A percentile compares a stretch with the other conserved stretches of the same genome.
Conservation (phyloP, 35 echinoderm and acorn worm genomes). For the Amphiura filiformis region DNA sequence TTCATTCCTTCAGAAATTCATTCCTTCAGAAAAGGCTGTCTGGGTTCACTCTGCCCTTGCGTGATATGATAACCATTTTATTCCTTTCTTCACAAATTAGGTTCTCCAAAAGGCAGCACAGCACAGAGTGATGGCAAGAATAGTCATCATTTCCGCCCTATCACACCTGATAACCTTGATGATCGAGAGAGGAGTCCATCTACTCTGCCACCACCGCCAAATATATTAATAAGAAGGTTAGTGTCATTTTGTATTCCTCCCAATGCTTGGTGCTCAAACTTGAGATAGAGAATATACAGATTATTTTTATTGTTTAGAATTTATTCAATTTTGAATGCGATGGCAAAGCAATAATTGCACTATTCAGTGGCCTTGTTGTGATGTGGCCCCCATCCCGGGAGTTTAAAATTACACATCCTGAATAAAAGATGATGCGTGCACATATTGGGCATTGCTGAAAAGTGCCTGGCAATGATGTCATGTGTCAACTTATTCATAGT, state of each 20-base stretch:
- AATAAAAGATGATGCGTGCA: too few relatives aligned
- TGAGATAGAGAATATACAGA: too few relatives aligned
- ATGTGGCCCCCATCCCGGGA: too few relatives aligned
- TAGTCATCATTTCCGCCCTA: neutral
- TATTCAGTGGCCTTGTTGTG: too few relatives aligned
- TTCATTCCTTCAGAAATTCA: neutral
- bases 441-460: too few relatives aligned
- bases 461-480: too few relatives aligned
- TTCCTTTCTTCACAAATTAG: neutral
- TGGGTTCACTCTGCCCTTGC: neutral
- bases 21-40: neutral
- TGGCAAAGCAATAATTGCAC: too few relatives aligned
- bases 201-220: neutral
- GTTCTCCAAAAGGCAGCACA: slow-evolving; percentile 13
- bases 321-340: too few relatives aligned
- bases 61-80: neutral
- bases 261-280: too few relatives aligned
- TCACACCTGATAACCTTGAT: neutral
- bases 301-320: too few relatives aligned
- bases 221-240: neutral
- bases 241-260: neutral
- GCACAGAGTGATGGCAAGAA: neutral
- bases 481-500: too few relatives aligned
- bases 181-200: neutral
- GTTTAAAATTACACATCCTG: too few relatives aligned